Evolutionary conservation across 2,888 invertebrate species (phyloP), one percentile per base, ranked within the genome.

Genomic region (Glyphotaelius pellucidus): DNA sequence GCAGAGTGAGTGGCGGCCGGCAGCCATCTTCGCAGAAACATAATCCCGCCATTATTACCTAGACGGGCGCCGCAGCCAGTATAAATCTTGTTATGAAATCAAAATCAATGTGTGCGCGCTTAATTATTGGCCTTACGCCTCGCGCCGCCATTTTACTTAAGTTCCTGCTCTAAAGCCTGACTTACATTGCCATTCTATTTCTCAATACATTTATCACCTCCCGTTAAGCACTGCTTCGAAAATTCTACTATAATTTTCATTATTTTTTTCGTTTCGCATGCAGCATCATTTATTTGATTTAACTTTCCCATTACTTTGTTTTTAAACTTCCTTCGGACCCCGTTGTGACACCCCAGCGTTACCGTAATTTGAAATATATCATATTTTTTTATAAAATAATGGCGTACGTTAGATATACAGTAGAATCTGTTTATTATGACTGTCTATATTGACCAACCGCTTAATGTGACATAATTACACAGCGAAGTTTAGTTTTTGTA

Each of bases 51-150:
- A 91, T 93, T 92, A 92, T 84, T 91, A 85, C 90, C 67, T 90
- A 92, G 92, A 85, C 92, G 89, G 93, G 93, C 93, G 93, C 93
- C 93, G 90, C 89, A 67, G 84, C 47, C 86, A 84, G 84, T 90
- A 91, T 92, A 92, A 93, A 92, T 92, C 91, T 92, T 91, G 91
- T 83, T 89, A 87, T 90, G 90, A 90, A 92, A 91, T 92, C 91
- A 92, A 91, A 92, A 92, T 92, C 92, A 91, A 92, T 89, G 88
- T 89, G 79, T 88, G 35, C 35, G 35, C 38, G 88, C 42, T 91
- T 91, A 91, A 91, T 91, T 91, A 91, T 91, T 88, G 80, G 80
- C 25, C 81, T 80, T 87, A 52, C 87, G 32, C 35, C 81, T 80
- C 91, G 81, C 87, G 32, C 35, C 47, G 91, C 80, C 80, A 87